Evolutionary conservation across 2,113 vertebrate species (phyloP), one percentile per base, ranked within the genome.

Genomic region (Centropus unirufus): DNA sequence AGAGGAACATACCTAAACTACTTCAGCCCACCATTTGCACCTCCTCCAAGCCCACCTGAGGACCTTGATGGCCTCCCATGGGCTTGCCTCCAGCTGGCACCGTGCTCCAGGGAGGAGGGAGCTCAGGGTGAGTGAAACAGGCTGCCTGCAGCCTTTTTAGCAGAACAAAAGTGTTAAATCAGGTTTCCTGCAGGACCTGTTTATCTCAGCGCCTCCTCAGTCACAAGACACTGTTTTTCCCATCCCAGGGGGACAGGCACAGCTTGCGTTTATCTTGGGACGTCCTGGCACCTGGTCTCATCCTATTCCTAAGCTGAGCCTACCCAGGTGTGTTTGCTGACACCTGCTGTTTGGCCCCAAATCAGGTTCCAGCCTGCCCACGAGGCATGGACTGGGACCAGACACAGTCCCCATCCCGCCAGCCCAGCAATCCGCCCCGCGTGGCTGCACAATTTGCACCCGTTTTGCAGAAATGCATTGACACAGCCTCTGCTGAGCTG

Each of bases 41-140:
- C 9, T 10, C 11, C 23, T 29, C 29, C 46, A 24, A 39, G 24
- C 7, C 22, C 76, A 17, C 8, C 39, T 17, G 27, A 27, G 29
- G 42, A 5, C 4, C 32, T 54, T 52, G 16, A 12, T 13, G 21
- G 21, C 19, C 69, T 27, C 29, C 3, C 44, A 26, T 30, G 21
- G 8, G 15, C 16, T 32, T 39, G 17, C 23, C 34, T 34, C 40
- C 34, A 10, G 44, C 74, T 75, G 62, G 16, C 54, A 19, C 26
- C 24, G 5, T 0, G 4, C 47, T 30, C 54, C 13, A 36, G 59
- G 69, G 27, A n/a, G 10, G 34, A 26, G 14, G 30, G 22, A 82
- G 26, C 19, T 22, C 12, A 2, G 36, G 7, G 8, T 0, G 6
- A 11, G 29, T 0, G 30, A 40, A 3, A 4, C 2, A 14, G 42